A percentile compares a stretch with the other conserved stretches of the same genome.
Conservation (phyloP, 2,888 invertebrate genomes). For the Epsilonema sp. region DNA sequence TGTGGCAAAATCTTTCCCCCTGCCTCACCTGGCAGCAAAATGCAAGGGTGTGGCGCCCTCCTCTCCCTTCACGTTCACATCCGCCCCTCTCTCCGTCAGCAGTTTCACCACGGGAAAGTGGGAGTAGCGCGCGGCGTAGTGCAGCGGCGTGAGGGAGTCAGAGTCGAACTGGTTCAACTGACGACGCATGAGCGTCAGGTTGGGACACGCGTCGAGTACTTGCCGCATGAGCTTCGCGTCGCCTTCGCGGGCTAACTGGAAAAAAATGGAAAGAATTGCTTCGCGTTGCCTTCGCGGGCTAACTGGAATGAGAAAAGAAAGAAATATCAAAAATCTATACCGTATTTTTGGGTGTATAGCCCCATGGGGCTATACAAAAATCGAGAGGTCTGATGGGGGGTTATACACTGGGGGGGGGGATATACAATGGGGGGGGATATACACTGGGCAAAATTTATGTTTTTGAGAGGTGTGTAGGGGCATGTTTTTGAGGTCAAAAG, state of each 20-base stretch:
- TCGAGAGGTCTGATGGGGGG: too few relatives aligned
- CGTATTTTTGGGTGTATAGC: too few relatives aligned
- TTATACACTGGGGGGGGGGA: too few relatives aligned
- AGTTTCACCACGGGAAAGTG: slow-evolving; percentile 29
- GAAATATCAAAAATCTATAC: too few relatives aligned
- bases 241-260: slow-evolving; percentile 30
- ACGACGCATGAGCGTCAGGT: slow-evolving; percentile 12
- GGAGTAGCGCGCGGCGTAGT: slow-evolving; percentile 35
- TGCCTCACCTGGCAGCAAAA: slow-evolving; percentile 34
- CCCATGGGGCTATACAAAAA: too few relatives aligned
- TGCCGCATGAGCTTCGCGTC: slow-evolving; percentile 21
- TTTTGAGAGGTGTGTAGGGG: too few relatives aligned
- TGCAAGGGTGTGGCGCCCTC: slow-evolving; percentile 33
- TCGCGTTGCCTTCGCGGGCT: slow-evolving; percentile 29
- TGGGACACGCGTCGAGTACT: slow-evolving; percentile 13
- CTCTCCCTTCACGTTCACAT: slow-evolving; percentile 29
- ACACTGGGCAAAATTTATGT: too few relatives aligned
- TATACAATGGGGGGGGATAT: too few relatives aligned
- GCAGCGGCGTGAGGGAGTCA: slow-evolving; percentile 30
- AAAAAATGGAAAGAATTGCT: too few relatives aligned
- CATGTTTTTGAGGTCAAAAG: too few relatives aligned
- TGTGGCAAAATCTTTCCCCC: too few relatives aligned
- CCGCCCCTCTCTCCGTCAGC: slow-evolving; percentile 18
- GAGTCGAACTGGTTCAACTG: slow-evolving; percentile 31
- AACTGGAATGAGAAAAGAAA: too few relatives aligned